Evolutionary conservation across 2,888 invertebrate genomes (phyloP).

Genomic region (Villa cingulata): DNA sequence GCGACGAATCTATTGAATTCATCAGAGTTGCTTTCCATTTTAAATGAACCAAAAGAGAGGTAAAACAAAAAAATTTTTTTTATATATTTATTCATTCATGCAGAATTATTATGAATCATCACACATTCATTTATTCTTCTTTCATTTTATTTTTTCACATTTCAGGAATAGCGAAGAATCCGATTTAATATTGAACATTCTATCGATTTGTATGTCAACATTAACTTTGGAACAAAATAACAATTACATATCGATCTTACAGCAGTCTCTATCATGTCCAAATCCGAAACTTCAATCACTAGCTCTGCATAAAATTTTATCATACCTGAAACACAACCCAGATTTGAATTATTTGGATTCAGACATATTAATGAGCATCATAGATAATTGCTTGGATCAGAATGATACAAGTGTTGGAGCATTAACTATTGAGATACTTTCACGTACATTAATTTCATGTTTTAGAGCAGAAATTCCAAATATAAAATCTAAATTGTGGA

Average conservation of each 20-base stretch:
- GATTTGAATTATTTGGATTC: conserved; percentile 2
- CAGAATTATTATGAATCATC: conserved; percentile 31
- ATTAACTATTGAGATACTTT: conserved; percentile 23
- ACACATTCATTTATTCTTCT: background rate
- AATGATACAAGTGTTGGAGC: conserved; percentile 21
- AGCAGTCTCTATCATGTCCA: conserved; percentile 49
- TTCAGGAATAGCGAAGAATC: conserved; percentile 40
- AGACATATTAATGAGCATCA: conserved; percentile 16
- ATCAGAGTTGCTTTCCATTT: conserved; percentile 48
- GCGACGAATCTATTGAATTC: conserved; percentile 39
- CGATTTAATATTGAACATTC: conserved; percentile 49
- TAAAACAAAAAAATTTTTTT: too few species aligned
- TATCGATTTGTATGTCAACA: conserved; percentile 49
- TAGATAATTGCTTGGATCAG: conserved; percentile 24
- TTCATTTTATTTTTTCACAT: background rate
- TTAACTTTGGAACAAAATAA: conserved; percentile 46
- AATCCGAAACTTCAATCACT: conserved; percentile 47
- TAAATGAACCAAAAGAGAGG: conserved; percentile 42
- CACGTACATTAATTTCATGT: conserved; percentile 18
- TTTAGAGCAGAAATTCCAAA: conserved; percentile 16
- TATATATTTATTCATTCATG: too few species aligned
- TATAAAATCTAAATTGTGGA: conserved; percentile 19
- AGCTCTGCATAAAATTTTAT: conserved; percentile 47
- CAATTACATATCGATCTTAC: conserved; percentile 44
- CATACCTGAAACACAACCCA: conserved; percentile 18